These are phyloP conservation scores for Epirrita christyi DNA, from an alignment of 2,888 invertebrate genomes.

Conservation along the genomic window DNA sequence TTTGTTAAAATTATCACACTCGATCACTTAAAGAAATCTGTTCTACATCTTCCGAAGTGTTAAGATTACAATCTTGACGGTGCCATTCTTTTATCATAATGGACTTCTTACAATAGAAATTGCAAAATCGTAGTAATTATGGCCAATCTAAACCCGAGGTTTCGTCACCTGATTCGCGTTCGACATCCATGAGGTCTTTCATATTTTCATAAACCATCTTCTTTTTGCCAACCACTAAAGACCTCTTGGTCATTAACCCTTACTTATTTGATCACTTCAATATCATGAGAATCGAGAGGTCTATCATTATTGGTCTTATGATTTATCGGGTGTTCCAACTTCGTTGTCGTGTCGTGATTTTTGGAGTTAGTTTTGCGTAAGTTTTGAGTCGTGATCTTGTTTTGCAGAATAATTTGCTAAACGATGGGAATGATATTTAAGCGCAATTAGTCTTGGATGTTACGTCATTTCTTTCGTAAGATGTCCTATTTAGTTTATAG, in stretches of 20 bases:
- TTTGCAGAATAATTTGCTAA: slow-evolving; percentile 39
- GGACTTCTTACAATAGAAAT: slow-evolving; percentile 36
- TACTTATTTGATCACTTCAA: slow-evolving; percentile 6
- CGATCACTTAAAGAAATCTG: slow-evolving; percentile 38
- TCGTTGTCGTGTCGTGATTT: slow-evolving; percentile 58
- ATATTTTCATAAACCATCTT: slow-evolving; percentile 49
- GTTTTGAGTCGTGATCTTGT: slow-evolving; percentile 52
- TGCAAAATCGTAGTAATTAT: slow-evolving; percentile 37
- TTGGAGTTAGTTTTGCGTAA: slow-evolving; percentile 42
- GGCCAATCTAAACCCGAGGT: slow-evolving; percentile 35
- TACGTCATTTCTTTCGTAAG: slow-evolving; percentile 1
- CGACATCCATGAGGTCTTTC: slow-evolving; percentile 42
- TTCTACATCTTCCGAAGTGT: slow-evolving; percentile 34
- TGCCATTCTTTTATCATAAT: slow-evolving; percentile 40
- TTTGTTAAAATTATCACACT: slow-evolving; percentile 35
- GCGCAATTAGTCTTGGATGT: slow-evolving; percentile 21
- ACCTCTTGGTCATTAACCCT: slow-evolving; percentile 24
- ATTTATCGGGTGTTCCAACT: slow-evolving; percentile 42
- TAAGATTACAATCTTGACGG: slow-evolving; percentile 36
- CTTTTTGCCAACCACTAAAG: slow-evolving; percentile 35
- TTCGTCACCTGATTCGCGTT: slow-evolving; percentile 35
- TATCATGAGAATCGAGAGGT: slow-evolving; percentile 10
- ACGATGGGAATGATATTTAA: slow-evolving; percentile 50
- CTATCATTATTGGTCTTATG: slow-evolving; percentile 32
- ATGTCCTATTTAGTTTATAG: slow-evolving; percentile 1